Base-by-base conservation (phyloP, 1,140 invertebrate species). In the Drosophila bipectinata region DNA sequence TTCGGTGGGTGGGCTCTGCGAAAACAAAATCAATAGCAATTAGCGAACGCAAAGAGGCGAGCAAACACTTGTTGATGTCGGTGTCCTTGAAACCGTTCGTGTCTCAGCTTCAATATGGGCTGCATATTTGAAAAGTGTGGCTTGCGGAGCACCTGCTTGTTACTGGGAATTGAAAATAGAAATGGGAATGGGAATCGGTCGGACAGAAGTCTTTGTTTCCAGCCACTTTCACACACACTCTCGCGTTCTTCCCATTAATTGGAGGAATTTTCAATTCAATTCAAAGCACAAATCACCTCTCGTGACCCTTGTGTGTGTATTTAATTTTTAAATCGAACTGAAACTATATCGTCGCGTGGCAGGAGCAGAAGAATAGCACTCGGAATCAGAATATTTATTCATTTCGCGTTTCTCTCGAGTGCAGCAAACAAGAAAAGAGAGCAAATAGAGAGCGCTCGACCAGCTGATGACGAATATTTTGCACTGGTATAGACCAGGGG, bases 381-480 rank as follows among this genome's bases (percentile, higher is more conserved):
- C 45, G 47, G 58, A 48, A 58, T 52, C 48, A 48, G 51, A 69
- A 60, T 64, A 41, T 30, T 52, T 44, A 15, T 59, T 45, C 30
- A 39, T 1, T 37, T 24, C 34, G 34, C 34, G 34, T 37, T 37
- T 37, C 34, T 37, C 34, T 37, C 41, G 41, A 77, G 64, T 74
- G 72, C 68, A 87, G 63, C 59, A 39, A 80, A 53, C 69, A 34
- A 54, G 55, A 49, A 28, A 51, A 55, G 61, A 60, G 69, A 61
- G 59, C 64, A 64, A 60, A 60, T 28, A 18, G 10, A 52, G 6
- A 52, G 58, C 48, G 47, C 49, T 34, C 54, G 54, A 82, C 78
- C 82, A 87, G 82, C 82, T 87, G 82, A 87, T 87, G 82, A 87
- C 82, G 82, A 87, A 87, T 87, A 73, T 88, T 81, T 71, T 71